Conservation (phyloP, 1,140 invertebrate species). For the Euura lappo region DNA sequence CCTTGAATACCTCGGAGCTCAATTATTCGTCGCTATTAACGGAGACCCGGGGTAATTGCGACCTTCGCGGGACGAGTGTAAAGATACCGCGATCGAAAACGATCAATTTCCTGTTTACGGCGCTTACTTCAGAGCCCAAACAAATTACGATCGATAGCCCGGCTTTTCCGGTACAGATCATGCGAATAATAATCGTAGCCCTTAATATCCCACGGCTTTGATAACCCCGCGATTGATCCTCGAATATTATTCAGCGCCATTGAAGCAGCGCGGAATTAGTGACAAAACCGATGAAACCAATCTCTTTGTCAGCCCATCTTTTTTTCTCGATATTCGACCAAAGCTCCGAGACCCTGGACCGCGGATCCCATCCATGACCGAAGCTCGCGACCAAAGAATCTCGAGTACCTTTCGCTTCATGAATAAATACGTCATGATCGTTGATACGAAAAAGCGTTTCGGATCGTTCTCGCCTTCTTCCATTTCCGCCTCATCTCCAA, state of each 20-base stretch:
- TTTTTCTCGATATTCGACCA: background rate
- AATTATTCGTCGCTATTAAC: background rate
- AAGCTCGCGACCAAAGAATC: too few species aligned
- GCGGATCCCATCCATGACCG: too few species aligned
- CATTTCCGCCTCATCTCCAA: too few species aligned
- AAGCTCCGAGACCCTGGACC: background rate
- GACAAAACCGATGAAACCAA: background rate
- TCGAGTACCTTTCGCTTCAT: too few species aligned
- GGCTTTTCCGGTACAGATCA: background rate
- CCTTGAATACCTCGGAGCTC: background rate
- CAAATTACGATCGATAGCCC: background rate
- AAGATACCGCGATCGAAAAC: background rate
- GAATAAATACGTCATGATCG: too few species aligned
- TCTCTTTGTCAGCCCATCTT: background rate
- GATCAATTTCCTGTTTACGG: background rate
- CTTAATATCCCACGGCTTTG: background rate
- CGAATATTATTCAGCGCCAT: background rate
- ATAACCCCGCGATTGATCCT: background rate
- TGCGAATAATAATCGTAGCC: conserved; percentile 5
- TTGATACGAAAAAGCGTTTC: too few species aligned
- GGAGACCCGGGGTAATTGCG: background rate
- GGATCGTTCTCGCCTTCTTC: too few species aligned
- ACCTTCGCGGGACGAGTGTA: background rate
- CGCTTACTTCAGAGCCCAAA: background rate
- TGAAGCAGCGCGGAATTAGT: background rate